Evolutionary conservation across 2,113 vertebrate species (phyloP).

Genomic region (Eudyptes chrysolophus): DNA sequence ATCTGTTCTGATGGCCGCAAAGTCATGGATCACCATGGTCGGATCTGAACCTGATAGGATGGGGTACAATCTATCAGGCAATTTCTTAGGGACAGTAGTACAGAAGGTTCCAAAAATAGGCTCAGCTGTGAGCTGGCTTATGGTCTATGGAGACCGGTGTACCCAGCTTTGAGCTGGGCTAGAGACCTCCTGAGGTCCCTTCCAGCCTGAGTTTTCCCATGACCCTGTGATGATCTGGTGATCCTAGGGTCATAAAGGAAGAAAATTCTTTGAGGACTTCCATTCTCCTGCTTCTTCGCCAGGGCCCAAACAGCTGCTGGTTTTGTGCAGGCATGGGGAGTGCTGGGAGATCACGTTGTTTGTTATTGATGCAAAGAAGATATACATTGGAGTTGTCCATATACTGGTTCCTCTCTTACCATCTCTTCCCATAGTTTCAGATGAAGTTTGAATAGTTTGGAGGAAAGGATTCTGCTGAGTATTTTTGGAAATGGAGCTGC

Average conservation of each 20-base stretch:
- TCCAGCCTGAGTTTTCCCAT: background rate
- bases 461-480: background rate
- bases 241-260: background rate
- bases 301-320: background rate
- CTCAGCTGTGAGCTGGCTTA: background rate
- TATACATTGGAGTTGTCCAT: background rate
- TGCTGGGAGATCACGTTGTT: background rate
- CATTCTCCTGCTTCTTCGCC: background rate
- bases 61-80: background rate
- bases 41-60: background rate
- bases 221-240: background rate
- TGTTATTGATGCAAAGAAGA: background rate
- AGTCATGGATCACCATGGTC: background rate
- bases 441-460: background rate
- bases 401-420: background rate
- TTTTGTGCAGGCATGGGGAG: background rate
- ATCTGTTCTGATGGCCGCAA: background rate
- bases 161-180: background rate
- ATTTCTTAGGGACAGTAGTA: background rate
- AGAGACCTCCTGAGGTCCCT: background rate
- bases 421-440: background rate
- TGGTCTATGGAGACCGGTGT: accelerated
- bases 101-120: accelerated
- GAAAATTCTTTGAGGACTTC: background rate
- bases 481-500: background rate